Percentiles rank a stretch among this genome's conserved stretches.
phyloP scores from a whole-genome alignment of 2,888 invertebrate species.

The Aphidius colemani region DNA sequence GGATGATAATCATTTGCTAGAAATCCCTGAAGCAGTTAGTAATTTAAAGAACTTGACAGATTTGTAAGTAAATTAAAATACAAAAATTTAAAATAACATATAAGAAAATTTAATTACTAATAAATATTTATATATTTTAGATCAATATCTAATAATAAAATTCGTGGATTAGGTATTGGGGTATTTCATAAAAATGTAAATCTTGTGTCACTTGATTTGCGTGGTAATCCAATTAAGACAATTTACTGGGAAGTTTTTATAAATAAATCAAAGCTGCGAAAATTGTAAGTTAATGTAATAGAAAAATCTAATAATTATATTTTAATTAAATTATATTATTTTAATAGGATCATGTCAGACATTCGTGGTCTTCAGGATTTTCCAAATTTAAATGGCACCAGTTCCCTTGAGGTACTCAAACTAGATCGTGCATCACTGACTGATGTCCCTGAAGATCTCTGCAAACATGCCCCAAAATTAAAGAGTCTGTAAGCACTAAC shows the following conservation, averaged over 20 bases:
- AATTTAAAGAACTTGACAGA: constrained; percentile 79
- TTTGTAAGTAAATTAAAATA: constrained; percentile 70
- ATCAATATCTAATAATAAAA: constrained; percentile 81
- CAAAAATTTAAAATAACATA: constrained; percentile 12
- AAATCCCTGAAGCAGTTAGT: constrained; percentile 76
- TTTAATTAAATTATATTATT: neutral
- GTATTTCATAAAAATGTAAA: constrained; percentile 72
- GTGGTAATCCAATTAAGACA: constrained; percentile 63
- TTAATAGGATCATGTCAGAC: constrained; percentile 81
- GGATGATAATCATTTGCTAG: constrained; percentile 75
- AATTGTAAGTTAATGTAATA: constrained; percentile 70
- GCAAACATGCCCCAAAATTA: constrained; percentile 76
- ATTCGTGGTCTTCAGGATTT: constrained; percentile 78
- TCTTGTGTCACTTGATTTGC: constrained; percentile 78
- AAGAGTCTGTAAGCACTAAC: constrained; percentile 78
- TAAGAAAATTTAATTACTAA: constrained; percentile 6
- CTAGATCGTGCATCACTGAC: constrained; percentile 81
- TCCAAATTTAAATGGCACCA: constrained; percentile 82
- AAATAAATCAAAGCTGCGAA: constrained; percentile 76
- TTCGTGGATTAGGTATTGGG: constrained; percentile 74
- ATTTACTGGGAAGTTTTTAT: constrained; percentile 50
- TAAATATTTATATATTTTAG: constrained; percentile 58
- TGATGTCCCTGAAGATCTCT: constrained; percentile 75
- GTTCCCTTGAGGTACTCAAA: constrained; percentile 77
- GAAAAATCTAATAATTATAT: neutral